phyloP scores from a whole-genome alignment of 2,113 vertebrate species.

The Camelus bactrianus region DNA sequence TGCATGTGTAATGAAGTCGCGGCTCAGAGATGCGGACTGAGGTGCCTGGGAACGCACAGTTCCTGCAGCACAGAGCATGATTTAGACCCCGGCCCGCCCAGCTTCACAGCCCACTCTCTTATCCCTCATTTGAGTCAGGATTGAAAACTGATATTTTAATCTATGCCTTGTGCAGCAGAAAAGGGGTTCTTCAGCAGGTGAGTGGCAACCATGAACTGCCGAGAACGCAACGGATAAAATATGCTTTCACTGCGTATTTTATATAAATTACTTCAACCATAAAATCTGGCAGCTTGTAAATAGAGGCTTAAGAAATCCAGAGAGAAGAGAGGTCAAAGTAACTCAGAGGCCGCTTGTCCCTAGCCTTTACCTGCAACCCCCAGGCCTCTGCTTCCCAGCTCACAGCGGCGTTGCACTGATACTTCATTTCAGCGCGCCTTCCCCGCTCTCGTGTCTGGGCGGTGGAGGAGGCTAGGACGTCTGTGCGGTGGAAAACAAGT shows the following conservation, averaged over 20 bases:
- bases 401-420: background rate
- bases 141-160: conserved; percentile 14
- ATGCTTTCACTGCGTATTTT: background rate
- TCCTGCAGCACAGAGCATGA: background rate
- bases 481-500: background rate
- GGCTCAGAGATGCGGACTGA: background rate
- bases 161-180: background rate
- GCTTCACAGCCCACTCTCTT: background rate
- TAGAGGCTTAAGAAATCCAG: conserved; percentile 49
- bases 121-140: background rate
- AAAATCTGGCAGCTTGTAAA: conserved; percentile 69
- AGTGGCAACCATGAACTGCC: background rate
- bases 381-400: background rate
- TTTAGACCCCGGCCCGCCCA: background rate
- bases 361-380: background rate
- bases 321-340: conserved; percentile 46
- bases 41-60: background rate
- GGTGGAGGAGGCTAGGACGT: background rate
- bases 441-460: background rate
- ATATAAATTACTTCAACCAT: conserved; percentile 47
- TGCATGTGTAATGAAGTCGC: background rate
- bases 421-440: background rate
- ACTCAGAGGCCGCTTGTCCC: conserved; percentile 29
- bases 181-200: background rate
- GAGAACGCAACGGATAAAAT: conserved; percentile 37